Evolutionary conservation across 2,113 vertebrate species (phyloP).

Genomic region (Puma concolor): DNA sequence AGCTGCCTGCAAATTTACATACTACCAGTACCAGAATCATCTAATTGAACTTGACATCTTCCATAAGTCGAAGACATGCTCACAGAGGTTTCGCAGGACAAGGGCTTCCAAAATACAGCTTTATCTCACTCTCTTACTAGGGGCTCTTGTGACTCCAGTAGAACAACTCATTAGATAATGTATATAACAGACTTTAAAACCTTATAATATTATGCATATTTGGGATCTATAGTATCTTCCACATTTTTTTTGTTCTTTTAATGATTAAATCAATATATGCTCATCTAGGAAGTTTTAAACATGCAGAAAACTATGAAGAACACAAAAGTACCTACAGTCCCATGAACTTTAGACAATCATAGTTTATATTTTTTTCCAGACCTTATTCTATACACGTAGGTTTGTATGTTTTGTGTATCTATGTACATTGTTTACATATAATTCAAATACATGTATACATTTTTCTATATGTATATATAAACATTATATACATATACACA

Average conservation of each 20-base stretch:
- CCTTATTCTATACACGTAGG: background rate
- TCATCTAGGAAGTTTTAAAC: background rate
- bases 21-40: background rate
- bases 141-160: background rate
- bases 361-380: background rate
- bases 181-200: background rate
- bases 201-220: background rate
- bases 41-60: background rate
- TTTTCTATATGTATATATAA: background rate
- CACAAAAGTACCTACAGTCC: background rate
- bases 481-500: background rate
- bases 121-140: background rate
- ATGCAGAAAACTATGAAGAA: background rate
- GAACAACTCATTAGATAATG: background rate
- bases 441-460: background rate
- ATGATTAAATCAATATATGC: background rate
- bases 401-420: background rate
- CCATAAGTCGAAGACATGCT: background rate
- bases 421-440: background rate
- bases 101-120: background rate
- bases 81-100: background rate
- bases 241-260: background rate
- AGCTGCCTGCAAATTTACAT: background rate
- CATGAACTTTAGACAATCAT: background rate
- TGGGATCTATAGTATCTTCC: background rate